Conservation (phyloP, 2,888 invertebrate genomes). For the Schizaphis graminum region DNA sequence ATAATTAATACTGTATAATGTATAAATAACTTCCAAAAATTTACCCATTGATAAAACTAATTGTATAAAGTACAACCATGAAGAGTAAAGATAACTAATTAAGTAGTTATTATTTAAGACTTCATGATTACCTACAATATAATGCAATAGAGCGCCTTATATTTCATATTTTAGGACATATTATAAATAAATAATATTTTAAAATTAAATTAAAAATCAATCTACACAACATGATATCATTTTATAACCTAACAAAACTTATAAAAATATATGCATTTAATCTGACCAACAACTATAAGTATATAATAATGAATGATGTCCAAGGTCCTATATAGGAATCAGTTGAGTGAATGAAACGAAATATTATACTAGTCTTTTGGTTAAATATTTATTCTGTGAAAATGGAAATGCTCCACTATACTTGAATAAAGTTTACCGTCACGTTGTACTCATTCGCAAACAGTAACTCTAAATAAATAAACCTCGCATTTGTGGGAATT, state of each 20-base stretch:
- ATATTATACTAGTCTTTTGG: not conserved
- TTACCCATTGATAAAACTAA: not conserved
- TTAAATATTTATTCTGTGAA: constrained; percentile 36
- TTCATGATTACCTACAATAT: not conserved
- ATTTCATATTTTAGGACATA: not conserved
- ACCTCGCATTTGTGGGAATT: constrained; percentile 9
- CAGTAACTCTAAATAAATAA: constrained; percentile 48
- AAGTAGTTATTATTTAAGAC: not conserved
- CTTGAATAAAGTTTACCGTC: constrained; percentile 21
- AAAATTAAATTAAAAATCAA: not conserved
- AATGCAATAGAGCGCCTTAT: not conserved
- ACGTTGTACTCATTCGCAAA: constrained; percentile 33
- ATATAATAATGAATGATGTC: not conserved
- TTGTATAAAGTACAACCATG: not conserved
- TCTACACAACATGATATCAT: not conserved
- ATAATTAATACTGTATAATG: not conserved
- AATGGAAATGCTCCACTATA: constrained; percentile 21
- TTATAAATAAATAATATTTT: too few relatives aligned
- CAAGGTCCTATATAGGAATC: not conserved
- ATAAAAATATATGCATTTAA: not conserved
- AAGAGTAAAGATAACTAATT: not conserved
- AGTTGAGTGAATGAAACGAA: constrained; percentile 14
- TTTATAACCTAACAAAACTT: not conserved
- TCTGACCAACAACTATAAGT: not conserved
- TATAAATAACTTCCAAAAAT: not conserved